Conservation (phyloP, 2,113 vertebrate genomes). For the Mus musculus region DNA sequence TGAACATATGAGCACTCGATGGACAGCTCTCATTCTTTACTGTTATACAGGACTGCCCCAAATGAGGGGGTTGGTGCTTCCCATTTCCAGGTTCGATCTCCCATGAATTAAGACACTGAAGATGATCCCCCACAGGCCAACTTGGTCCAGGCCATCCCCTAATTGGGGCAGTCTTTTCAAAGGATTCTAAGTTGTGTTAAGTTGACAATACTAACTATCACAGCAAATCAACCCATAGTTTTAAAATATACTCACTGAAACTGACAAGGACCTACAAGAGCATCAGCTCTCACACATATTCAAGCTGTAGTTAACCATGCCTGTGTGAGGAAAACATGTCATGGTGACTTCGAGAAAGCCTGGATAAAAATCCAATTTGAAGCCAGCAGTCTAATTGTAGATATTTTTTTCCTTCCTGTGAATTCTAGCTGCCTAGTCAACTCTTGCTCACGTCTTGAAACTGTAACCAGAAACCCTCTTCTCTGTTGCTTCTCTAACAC, state of each 20-base stretch:
- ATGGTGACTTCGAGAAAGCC: background rate
- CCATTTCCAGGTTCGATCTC: background rate
- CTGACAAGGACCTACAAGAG: background rate
- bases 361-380: background rate
- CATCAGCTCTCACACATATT: background rate
- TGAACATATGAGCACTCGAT: background rate
- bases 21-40: background rate
- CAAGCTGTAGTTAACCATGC: background rate
- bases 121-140: background rate
- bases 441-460: background rate
- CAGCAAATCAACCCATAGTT: background rate
- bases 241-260: background rate
- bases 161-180: background rate
- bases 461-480: background rate
- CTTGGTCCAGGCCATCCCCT: background rate
- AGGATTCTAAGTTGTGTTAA: background rate
- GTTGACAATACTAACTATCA: background rate
- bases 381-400: background rate
- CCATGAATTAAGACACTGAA: background rate
- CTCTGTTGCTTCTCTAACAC: background rate
- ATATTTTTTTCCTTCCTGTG: background rate
- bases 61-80: background rate
- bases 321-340: background rate
- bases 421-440: background rate
- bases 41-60: too few relatives aligned